Conservation (phyloP, 2,797 vertebrate species). For the Rhynchonycteris naso region DNA sequence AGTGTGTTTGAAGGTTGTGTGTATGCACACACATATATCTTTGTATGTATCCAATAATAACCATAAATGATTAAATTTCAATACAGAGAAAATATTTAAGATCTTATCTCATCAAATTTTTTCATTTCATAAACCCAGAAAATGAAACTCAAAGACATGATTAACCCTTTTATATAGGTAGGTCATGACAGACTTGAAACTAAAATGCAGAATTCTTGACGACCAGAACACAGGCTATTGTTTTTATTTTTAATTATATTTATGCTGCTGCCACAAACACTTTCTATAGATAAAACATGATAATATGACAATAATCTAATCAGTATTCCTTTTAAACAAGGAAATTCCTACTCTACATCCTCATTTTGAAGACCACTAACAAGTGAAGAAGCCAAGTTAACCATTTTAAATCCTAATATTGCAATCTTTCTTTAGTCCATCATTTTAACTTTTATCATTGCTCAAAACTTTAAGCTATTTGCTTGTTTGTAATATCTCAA, state of each 20-base stretch:
- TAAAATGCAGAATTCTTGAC: constrained; percentile 9
- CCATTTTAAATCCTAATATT: neutral
- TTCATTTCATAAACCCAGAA: constrained; percentile 17
- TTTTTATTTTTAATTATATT: constrained; percentile 1
- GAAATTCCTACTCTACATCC: neutral
- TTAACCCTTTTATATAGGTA: neutral
- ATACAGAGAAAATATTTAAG: neutral
- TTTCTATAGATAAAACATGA: neutral
- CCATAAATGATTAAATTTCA: constrained; percentile 18
- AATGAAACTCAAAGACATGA: neutral
- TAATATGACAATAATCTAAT: neutral
- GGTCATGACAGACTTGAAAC: neutral
- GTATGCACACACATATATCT: neutral
- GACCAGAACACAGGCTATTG: neutral
- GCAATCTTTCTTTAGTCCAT: neutral
- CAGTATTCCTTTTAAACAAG: neutral
- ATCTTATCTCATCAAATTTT: neutral
- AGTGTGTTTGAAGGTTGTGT: neutral
- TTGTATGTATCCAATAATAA: neutral
- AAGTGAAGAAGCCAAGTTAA: neutral
- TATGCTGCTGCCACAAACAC: neutral
- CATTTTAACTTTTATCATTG: neutral
- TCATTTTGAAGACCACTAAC: constrained; percentile 13
- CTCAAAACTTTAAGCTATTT: constrained; percentile 36
- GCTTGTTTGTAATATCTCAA: neutral